Evolutionary conservation across 2,888 invertebrate species (phyloP).

Genomic region (Caenorhabditis sp.): DNA sequence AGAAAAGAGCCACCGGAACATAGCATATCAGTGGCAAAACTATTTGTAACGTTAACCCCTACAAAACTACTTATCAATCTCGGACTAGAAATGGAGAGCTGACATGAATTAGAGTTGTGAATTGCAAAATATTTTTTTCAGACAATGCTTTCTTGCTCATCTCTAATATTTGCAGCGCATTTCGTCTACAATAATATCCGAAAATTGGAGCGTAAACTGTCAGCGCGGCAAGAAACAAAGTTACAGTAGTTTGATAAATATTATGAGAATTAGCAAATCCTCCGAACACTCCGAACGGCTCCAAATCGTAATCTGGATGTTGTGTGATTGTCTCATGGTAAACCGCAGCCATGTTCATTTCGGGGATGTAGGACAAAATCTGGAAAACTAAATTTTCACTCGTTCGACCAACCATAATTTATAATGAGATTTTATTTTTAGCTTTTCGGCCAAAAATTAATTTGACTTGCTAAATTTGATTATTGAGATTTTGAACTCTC

Average conservation of each 20-base stretch:
- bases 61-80: background rate
- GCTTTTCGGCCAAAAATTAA: too few species aligned
- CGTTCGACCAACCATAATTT: too few species aligned
- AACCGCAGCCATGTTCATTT: conserved; percentile 12
- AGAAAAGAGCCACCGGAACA: conserved; percentile 14
- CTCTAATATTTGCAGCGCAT: conserved; percentile 19
- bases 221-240: background rate
- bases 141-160: conserved; percentile 7
- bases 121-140: conserved; percentile 1
- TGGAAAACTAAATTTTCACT: conserved; percentile 2
- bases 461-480: too few species aligned
- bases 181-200: conserved; percentile 15
- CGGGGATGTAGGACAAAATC: conserved; percentile 28
- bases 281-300: conserved; percentile 14
- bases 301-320: conserved; percentile 27
- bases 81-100: background rate
- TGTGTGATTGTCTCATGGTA: conserved; percentile 14
- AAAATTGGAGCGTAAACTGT: background rate
- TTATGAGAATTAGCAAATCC: conserved; percentile 26
- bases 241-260: conserved; percentile 15
- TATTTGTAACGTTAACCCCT: conserved; percentile 29
- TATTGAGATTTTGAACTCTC: too few species aligned
- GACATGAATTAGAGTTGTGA: conserved; percentile 26
- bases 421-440: too few species aligned
- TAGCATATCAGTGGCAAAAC: conserved; percentile 18